Base-by-base conservation (phyloP, 2,888 invertebrate genomes). In the Torymus auratus region DNA sequence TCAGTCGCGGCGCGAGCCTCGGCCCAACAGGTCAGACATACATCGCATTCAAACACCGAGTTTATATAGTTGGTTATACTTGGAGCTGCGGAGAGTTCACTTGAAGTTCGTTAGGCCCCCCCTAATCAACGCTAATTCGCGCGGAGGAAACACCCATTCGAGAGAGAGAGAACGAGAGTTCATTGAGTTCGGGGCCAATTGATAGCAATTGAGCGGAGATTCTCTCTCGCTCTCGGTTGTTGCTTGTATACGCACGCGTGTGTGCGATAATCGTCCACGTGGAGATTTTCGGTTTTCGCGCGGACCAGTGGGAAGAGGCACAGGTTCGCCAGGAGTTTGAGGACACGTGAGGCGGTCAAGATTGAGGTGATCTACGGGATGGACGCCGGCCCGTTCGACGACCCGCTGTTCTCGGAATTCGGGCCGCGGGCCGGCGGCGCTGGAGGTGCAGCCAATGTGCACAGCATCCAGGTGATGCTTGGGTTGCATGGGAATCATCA, bases 331-430 rank as follows among this genome's bases (percentile, higher is more conserved):
- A 60, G 61, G 71, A 13, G 53, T 14, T n/a, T 15, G 20, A 1
- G 11, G 3, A 56, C 1, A 0, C 5, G 41, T 41, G 41, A 41
- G 20, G 20, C 41, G 7, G 56, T 55, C 80, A 83, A 70, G 53
- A 78, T 79, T 72, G 75, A 76, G 80, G 71, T 75, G 52, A 53
- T 67, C 50, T 91, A 91, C 78, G 70, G 72, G 91, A 94, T 96
- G 95, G 96, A 96, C 91, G 94, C 92, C 85, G 92, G 91, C 71
- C 93, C 93, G 53, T 93, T 96, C 91, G 96, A 96, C 89, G 96
- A 96, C 89, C 95, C 95, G 87, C 94, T 95, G 88, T 96, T 96
- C 91, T 92, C 94, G 84, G 96, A 96, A 91, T 96, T 96, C 87
- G 91, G 92, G 52, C 93, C 93, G 85, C 92, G 94, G 83, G 91